Conservation (phyloP, 2,113 vertebrate species). For the Ptilorrhoa leucosticta region DNA sequence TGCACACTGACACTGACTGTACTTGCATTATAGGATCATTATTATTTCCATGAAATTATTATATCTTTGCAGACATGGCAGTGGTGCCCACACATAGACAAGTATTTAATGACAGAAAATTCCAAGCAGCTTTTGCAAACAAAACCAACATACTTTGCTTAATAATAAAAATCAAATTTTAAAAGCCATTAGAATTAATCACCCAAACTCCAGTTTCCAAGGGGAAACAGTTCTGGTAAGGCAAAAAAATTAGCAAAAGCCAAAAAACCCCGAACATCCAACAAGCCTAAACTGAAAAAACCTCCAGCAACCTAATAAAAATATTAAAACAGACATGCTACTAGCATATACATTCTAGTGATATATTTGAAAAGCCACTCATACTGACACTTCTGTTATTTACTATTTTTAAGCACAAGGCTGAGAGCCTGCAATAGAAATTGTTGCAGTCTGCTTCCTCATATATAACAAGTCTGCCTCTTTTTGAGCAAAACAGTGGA, state of each 20-base stretch:
- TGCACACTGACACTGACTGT: not conserved
- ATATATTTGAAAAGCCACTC: conserved; percentile 24
- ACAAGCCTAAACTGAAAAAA: not conserved
- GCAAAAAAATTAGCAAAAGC: not conserved
- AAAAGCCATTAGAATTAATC: not conserved
- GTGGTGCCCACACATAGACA: not conserved
- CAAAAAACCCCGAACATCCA: not conserved
- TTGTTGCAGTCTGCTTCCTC: not conserved
- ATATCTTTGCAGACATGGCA: not conserved
- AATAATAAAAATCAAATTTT: not conserved
- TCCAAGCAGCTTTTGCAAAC: not conserved
- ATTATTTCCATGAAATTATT: not conserved
- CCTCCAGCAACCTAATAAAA: not conserved
- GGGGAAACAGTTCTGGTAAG: not conserved
- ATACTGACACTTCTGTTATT: not conserved
- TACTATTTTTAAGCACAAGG: conserved; percentile 35
- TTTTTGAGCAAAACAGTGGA: not conserved
- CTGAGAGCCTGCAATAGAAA: not conserved
- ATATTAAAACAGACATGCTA: not conserved
- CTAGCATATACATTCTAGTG: not conserved
- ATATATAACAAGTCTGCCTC: not conserved
- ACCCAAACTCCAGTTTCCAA: not conserved
- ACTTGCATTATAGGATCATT: not conserved
- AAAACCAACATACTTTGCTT: not conserved
- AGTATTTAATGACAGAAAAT: not conserved